Percentiles rank a stretch among this genome's conserved stretches.
These are phyloP conservation scores for Caenorhabditis becei DNA, from an alignment of 2,888 invertebrate species.

Conservation along the genomic window DNA sequence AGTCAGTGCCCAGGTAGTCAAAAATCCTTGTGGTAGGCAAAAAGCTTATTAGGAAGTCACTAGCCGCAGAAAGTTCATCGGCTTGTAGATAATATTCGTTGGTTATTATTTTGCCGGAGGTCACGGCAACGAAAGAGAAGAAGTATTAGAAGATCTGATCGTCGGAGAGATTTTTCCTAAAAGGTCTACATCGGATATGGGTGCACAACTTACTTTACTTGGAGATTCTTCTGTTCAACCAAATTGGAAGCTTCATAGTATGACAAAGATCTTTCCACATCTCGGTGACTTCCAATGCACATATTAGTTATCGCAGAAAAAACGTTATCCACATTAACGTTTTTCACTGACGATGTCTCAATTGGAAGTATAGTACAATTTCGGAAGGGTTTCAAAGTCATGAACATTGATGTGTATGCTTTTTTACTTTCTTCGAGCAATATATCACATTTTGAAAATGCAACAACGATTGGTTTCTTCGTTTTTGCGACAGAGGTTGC, in stretches of 20 bases:
- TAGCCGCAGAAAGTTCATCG: no score
- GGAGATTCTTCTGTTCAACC: slow-evolving; percentile 50
- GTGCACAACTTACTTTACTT: slow-evolving; percentile 52
- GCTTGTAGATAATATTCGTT: no score
- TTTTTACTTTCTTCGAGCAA: slow-evolving; percentile 85
- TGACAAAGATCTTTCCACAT: slow-evolving; percentile 38
- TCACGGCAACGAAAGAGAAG: no score
- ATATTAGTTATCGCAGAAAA: slow-evolving; percentile 87
- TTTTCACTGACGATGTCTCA: slow-evolving; percentile 95
- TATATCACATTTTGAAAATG: slow-evolving; percentile 96
- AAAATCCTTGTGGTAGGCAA: no score
- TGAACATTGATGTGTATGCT: slow-evolving; percentile 91
- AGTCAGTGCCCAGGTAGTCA: no score
- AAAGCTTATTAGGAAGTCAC: no score
- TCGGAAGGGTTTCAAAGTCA: slow-evolving; percentile 92
- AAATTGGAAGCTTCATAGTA: slow-evolving; percentile 56
- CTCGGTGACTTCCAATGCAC: slow-evolving; percentile 24
- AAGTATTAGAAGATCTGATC: no score
- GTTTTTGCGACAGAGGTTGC: slow-evolving; percentile 85
- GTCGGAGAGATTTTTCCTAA: no score
- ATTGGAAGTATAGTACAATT: slow-evolving; percentile 83
- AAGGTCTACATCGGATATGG: no score
- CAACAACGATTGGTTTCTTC: slow-evolving; percentile 95
- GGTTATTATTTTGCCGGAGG: no score
- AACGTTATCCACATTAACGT: slow-evolving; percentile 95